Conservation (phyloP, 2,797 vertebrate genomes). For the Catharus ustulatus region DNA sequence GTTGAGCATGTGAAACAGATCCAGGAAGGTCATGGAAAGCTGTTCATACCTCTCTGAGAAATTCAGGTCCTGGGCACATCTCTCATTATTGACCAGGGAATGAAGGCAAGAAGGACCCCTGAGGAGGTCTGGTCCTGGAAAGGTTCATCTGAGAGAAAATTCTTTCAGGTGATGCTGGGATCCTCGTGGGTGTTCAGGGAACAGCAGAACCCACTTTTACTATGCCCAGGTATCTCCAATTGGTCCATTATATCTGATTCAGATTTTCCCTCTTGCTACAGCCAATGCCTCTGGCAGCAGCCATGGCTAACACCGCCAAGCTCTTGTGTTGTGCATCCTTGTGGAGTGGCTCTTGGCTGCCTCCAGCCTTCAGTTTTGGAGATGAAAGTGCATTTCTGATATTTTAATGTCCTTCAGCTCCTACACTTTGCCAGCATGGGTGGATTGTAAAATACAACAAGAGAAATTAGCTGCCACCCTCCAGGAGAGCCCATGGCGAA, state of each 20-base stretch:
- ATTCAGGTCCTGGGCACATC: neutral
- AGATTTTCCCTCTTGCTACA: neutral
- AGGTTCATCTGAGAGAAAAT: neutral
- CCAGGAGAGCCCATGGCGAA: neutral
- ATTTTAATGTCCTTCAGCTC: neutral
- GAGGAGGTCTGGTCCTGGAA: neutral
- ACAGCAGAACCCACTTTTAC: neutral
- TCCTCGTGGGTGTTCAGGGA: neutral
- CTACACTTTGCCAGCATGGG: rapidly evolving
- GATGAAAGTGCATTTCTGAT: neutral
- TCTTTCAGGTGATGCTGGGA: neutral
- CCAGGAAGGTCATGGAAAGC: neutral
- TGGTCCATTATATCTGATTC: neutral
- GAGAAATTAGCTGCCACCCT: neutral
- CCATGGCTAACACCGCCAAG: rapidly evolving
- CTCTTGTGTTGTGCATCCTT: neutral
- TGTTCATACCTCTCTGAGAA: neutral
- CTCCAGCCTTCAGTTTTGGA: neutral
- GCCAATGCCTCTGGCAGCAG: neutral
- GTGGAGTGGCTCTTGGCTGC: neutral
- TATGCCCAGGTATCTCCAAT: neutral
- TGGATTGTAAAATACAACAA: neutral
- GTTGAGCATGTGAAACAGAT: neutral
- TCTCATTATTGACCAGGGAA: neutral
- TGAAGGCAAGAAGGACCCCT: neutral